A percentile compares a stretch with the other conserved stretches of the same genome.
Conservation (phyloP, 1,140 invertebrate species). For the Drosophila triauraria region DNA sequence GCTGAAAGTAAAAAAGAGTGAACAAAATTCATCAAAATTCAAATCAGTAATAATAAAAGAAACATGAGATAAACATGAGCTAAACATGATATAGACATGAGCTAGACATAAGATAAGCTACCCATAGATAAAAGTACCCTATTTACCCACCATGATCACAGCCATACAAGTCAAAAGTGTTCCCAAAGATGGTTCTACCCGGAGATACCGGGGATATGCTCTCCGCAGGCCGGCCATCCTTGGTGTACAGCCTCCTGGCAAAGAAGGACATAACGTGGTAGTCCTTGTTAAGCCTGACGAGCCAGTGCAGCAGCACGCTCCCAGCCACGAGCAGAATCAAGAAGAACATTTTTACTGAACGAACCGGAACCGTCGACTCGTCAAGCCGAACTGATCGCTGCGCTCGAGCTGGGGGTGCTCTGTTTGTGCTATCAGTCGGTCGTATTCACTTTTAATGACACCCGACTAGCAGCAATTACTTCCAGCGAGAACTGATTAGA, state of each 20-base stretch:
- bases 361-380: neutral
- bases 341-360: conserved; percentile 13
- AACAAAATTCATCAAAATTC: too few relatives aligned
- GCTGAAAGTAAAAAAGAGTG: conserved; percentile 14
- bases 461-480: conserved; percentile 6
- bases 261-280: conserved; percentile 59
- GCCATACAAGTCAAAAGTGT: conserved; percentile 55
- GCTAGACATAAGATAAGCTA: too few relatives aligned
- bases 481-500: conserved; percentile 16
- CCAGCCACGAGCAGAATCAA: conserved; percentile 25
- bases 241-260: conserved; percentile 32
- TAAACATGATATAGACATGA: too few relatives aligned
- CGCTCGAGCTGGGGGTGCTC: neutral
- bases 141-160: conserved; percentile 41
- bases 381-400: conserved; percentile 1
- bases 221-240: conserved; percentile 47
- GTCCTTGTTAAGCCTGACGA: conserved; percentile 54
- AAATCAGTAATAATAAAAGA: neutral
- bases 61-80: neutral
- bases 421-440: conserved; percentile 18
- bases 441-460: neutral
- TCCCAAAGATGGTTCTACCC: conserved; percentile 54
- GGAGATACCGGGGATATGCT: conserved; percentile 41
- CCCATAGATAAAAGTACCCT: neutral
- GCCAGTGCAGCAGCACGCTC: conserved; percentile 43